phyloP scores from a whole-genome alignment of 53 echinoderm and acorn worm species.

The Holothuria scabra region DNA sequence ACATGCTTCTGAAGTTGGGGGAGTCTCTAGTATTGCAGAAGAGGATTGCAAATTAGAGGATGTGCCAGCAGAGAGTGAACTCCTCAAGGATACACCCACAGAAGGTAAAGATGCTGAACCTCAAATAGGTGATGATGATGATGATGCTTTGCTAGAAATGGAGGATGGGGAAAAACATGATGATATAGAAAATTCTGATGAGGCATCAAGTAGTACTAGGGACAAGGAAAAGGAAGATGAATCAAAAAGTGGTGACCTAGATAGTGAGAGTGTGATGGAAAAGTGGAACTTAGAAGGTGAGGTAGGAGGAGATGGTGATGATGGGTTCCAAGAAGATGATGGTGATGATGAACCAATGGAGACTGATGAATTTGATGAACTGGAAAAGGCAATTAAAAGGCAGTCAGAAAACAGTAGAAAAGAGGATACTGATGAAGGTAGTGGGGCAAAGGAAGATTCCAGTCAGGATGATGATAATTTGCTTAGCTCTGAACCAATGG shows the following conservation, averaged over 20 bases:
- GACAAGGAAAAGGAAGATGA: not conserved
- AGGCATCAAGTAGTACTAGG: not conserved
- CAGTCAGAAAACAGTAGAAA: constrained; percentile 5
- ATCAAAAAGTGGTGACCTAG: not conserved
- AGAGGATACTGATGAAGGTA: not conserved
- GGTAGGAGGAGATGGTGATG: constrained; percentile 32
- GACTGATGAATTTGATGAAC: constrained; percentile 41
- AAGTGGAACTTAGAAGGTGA: not conserved
- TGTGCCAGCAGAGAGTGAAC: not conserved
- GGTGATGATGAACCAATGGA: constrained; percentile 22
- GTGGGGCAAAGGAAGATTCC: too few relatives aligned
- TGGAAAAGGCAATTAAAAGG: constrained; percentile 26
- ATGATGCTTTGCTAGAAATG: not conserved
- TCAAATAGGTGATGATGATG: too few relatives aligned
- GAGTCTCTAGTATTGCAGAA: not conserved
- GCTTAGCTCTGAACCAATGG: too few relatives aligned
- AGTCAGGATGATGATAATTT: too few relatives aligned
- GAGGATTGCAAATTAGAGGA: not conserved
- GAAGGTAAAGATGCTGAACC: too few relatives aligned
- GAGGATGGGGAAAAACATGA: not conserved
- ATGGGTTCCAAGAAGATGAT: not conserved
- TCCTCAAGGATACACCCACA: too few relatives aligned
- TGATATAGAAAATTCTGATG: not conserved
- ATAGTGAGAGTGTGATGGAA: not conserved
- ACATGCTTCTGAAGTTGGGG: too few relatives aligned